Conservation (phyloP, 2,113 vertebrate genomes). For the Balaenoptera acutorostrata region DNA sequence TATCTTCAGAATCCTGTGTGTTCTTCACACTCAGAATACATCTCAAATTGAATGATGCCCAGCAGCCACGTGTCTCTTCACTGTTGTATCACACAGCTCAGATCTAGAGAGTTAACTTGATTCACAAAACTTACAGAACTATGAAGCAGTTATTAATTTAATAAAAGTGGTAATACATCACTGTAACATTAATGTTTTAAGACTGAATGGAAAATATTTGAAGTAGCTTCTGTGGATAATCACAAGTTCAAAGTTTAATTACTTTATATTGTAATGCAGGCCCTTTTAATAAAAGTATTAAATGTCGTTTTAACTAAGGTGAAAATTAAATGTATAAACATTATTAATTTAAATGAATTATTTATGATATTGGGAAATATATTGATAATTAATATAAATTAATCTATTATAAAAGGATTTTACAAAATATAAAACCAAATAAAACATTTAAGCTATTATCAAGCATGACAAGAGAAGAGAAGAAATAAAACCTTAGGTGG, state of each 20-base stretch:
- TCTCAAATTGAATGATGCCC: neutral
- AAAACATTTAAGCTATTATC: neutral
- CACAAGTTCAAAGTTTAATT: neutral
- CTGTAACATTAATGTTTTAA: neutral
- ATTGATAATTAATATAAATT: neutral
- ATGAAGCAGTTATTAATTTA: neutral
- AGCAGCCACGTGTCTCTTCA: neutral
- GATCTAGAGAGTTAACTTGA: neutral
- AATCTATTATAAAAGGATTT: neutral
- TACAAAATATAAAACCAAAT: neutral
- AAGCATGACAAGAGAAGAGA: neutral
- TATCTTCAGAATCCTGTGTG: neutral
- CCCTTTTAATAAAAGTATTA: neutral
- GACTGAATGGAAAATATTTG: neutral
- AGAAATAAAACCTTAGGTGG: slow-evolving; percentile 31
- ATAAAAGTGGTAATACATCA: neutral
- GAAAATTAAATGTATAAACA: neutral
- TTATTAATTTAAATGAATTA: neutral
- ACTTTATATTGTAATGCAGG: neutral
- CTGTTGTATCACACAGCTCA: neutral
- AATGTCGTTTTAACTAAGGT: neutral
- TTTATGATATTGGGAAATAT: neutral
- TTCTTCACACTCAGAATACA: neutral
- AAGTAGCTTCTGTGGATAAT: neutral
- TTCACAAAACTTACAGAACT: neutral